Conservation (phyloP, 2,888 invertebrate species). For the Sinohyriopsis cumingii region DNA sequence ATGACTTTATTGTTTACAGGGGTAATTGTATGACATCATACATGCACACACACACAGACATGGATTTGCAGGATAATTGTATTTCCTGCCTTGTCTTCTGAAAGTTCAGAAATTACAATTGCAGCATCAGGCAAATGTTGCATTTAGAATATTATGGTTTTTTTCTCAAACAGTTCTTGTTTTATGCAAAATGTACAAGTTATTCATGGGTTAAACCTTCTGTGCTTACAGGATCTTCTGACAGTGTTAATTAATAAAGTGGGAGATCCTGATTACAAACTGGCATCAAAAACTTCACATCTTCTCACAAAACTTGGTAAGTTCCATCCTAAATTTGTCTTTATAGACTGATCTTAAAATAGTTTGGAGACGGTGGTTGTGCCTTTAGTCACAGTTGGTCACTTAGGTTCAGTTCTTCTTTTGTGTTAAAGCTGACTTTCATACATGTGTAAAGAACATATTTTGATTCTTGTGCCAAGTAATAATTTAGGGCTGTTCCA, state of each 20-base stretch:
- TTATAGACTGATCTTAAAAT: not conserved
- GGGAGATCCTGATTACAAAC: conserved; percentile 91
- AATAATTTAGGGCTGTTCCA: no score
- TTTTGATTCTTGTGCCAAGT: not conserved
- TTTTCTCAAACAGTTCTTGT: no score
- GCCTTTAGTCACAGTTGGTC: not conserved
- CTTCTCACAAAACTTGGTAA: conserved; percentile 83
- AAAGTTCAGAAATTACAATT: no score
- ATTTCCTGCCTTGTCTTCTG: no score
- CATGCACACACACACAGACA: no score
- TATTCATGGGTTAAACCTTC: not conserved
- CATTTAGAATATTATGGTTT: no score
- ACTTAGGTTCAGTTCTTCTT: not conserved
- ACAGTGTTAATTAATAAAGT: conserved; percentile 92
- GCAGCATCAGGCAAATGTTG: no score
- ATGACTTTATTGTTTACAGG: no score
- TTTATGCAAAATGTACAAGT: not conserved
- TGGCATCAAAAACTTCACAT: conserved; percentile 90
- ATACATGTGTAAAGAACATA: not conserved
- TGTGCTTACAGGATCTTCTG: conserved; percentile 76
- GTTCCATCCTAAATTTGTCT: conserved; percentile 9
- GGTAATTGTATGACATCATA: no score
- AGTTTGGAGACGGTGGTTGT: not conserved
- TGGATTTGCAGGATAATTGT: no score
- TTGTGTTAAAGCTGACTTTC: not conserved